Base-by-base conservation (phyloP, 1,140 invertebrate species). In the Tetragonula clypearis region DNA sequence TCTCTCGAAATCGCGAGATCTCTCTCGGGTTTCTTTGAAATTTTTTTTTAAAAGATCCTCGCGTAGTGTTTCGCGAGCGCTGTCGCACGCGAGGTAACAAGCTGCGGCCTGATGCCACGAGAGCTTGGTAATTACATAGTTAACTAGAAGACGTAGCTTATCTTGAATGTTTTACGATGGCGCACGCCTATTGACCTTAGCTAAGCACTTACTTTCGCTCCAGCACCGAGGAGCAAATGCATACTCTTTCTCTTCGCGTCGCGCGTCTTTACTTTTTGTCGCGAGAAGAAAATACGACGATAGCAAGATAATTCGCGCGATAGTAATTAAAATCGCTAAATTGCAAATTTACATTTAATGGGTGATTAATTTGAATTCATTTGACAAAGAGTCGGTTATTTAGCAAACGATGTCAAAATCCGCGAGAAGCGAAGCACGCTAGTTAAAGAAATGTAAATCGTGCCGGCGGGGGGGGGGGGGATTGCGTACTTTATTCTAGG, bases 81-180 rank as follows among this genome's bases (percentile, higher is more conserved):
- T 26, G 9, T 66, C 56, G 26, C n/a, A 35, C 12, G 11, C 26
- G 75, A 55, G 41, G 68, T 77, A 81, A 81, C 35, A 53, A 77
- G 83, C 62, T 85, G 53, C 41, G 26, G 3, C 17, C 21, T 21
- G 65, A 73, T 53, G 73, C 79, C 49, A 71, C 19, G 35, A 65
- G 49, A 53, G 62, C 53, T 69, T 14, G 60, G 53, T 81, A 85
- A 85, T 87, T 87, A 81, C 65, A 72, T 66, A 35, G 26, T 87
- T 85, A 85, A 56, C 69, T 53, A 21, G 74, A 73, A 66, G 71
- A 69, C 55, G 35, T 66, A 56, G 73, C 35, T 81, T 65, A 81
- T 68, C 73, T 79, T 55, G 56, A 62, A 69, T 62, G 53, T 77
- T 86, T 82, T 53, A 85, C 58, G 62, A 80, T 56, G 56, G 17